Conservation (phyloP, 2,113 vertebrate species). For the Vulpes lagopus region DNA sequence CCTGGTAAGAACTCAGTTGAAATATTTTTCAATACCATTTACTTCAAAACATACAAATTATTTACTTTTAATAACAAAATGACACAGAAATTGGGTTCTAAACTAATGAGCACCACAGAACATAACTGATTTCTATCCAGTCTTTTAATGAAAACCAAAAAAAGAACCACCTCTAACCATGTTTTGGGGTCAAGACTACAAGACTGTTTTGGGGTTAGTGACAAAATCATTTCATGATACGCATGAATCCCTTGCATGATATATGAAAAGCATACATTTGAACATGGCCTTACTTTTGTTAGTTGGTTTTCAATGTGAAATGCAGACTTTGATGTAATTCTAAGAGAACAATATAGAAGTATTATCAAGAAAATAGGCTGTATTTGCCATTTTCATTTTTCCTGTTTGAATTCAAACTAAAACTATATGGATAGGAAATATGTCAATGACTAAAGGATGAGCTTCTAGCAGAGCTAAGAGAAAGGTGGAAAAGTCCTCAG, state of each 20-base stretch:
- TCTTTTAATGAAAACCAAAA: background rate
- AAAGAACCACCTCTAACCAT: background rate
- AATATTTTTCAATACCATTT: conserved; percentile 58
- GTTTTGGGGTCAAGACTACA: background rate
- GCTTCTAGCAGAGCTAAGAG: background rate
- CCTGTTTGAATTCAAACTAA: conserved; percentile 45
- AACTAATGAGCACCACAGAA: background rate
- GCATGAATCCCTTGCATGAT: background rate
- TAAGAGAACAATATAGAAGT: background rate
- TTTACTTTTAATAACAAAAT: conserved; percentile 30
- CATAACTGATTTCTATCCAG: background rate
- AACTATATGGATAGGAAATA: conserved; percentile 18
- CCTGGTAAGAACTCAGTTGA: conserved; percentile 5
- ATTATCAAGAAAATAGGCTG: conserved; percentile 44
- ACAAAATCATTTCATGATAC: conserved; percentile 15
- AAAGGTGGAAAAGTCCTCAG: background rate
- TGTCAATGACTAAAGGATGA: conserved; percentile 36
- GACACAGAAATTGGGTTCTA: conserved; percentile 41
- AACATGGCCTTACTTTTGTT: conserved; percentile 3
- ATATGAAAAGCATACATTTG: background rate
- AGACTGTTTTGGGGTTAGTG: background rate
- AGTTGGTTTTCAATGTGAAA: conserved; percentile 33
- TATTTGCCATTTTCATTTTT: conserved; percentile 35
- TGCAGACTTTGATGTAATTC: conserved; percentile 41
- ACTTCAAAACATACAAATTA: conserved; percentile 61